These are phyloP conservation scores for Scaptodrosophila lebanonensis DNA, from an alignment of 1,140 invertebrate genomes.

Conservation along the genomic window DNA sequence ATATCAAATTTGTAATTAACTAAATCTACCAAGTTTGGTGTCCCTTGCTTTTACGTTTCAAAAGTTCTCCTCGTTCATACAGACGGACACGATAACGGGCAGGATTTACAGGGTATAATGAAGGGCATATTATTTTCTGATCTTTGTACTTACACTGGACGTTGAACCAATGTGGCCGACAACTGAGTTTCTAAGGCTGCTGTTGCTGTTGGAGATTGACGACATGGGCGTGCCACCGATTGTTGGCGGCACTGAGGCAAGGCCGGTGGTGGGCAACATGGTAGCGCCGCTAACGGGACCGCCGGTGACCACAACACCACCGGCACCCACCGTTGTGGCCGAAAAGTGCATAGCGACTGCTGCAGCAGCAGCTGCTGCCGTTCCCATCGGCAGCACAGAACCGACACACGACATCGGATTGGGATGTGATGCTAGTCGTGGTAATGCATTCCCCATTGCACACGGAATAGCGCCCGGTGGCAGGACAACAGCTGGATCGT, in stretches of 20 bases:
- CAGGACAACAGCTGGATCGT: conserved; percentile 27
- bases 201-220: conserved; percentile 41
- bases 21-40: too few species aligned
- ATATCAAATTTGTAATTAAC: neutral
- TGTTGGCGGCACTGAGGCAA: conserved; percentile 51
- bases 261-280: conserved; percentile 66
- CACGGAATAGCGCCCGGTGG: conserved; percentile 16
- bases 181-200: conserved; percentile 63
- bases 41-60: too few species aligned
- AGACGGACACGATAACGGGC: too few species aligned
- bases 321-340: conserved; percentile 11
- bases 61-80: too few species aligned
- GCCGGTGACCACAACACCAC: conserved; percentile 43
- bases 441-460: conserved; percentile 80
- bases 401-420: conserved; percentile 41
- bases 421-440: conserved; percentile 82
- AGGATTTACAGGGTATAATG: too few species aligned
- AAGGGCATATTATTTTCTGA: too few species aligned
- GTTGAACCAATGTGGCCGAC: conserved; percentile 66
- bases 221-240: conserved; percentile 28
- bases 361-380: conserved; percentile 16
- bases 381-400: conserved; percentile 20
- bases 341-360: conserved; percentile 27
- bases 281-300: conserved; percentile 70
- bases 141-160: conserved; percentile 46